phyloP scores from a whole-genome alignment of 1,140 invertebrate species.

The Pseudoatta argentina region DNA sequence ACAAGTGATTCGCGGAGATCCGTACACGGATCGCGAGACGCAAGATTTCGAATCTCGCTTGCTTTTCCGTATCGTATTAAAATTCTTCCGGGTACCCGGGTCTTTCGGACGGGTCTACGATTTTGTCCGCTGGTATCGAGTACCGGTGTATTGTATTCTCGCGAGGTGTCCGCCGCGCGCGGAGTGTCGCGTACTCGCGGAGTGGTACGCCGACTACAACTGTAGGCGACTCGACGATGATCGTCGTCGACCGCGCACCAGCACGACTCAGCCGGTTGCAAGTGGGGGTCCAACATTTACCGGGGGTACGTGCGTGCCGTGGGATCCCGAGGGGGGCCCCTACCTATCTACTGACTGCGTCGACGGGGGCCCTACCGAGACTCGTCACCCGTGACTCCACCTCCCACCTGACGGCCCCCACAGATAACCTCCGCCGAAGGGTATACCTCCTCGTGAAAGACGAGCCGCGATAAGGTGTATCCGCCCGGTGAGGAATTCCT shows the following conservation, averaged over 20 bases:
- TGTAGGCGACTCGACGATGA: constrained; percentile 73
- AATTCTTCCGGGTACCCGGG: neutral
- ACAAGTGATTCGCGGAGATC: neutral
- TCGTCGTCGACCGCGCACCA: constrained; percentile 71
- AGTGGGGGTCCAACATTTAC: constrained; percentile 73
- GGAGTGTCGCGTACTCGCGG: constrained; percentile 73
- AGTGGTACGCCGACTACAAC: constrained; percentile 79
- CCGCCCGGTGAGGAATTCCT: constrained; percentile 41
- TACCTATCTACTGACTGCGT: constrained; percentile 53
- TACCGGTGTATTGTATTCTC: neutral
- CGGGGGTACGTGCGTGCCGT: constrained; percentile 70
- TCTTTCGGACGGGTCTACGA: neutral
- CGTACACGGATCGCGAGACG: neutral
- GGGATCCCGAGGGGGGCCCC: constrained; percentile 61
- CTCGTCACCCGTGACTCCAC: constrained; percentile 73
- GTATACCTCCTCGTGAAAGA: constrained; percentile 55
- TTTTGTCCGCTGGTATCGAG: no score
- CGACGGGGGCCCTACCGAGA: constrained; percentile 47
- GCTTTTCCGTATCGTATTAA: neutral
- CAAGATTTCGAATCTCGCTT: neutral
- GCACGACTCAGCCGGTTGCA: constrained; percentile 61
- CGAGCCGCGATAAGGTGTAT: constrained; percentile 66
- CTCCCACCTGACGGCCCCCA: constrained; percentile 64
- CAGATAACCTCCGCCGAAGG: constrained; percentile 44
- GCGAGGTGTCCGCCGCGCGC: constrained; percentile 33